Conservation (phyloP, 2,888 invertebrate genomes). For the Tuta absoluta region DNA sequence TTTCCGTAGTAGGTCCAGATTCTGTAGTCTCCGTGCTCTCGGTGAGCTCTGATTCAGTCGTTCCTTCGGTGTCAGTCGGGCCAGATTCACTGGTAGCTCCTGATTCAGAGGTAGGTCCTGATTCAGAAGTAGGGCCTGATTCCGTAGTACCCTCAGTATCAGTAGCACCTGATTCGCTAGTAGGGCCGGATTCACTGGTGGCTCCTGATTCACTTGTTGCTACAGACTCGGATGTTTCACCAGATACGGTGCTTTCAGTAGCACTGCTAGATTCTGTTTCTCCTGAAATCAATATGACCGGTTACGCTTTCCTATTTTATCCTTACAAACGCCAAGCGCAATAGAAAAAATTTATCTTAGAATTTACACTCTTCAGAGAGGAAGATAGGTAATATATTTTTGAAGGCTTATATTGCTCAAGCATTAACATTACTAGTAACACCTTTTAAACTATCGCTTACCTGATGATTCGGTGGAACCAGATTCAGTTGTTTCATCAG, state of each 20-base stretch:
- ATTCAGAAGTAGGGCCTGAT: slow-evolving; percentile 20
- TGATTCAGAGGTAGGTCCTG: slow-evolving; percentile 50
- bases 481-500: slow-evolving; percentile 12
- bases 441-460: not conserved
- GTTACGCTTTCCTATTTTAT: not conserved
- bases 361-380: too few relatives aligned
- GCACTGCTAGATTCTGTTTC: not conserved
- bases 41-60: slow-evolving; percentile 14
- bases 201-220: slow-evolving; percentile 14
- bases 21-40: slow-evolving; percentile 19
- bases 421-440: not conserved
- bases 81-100: slow-evolving; percentile 30
- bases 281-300: slow-evolving; percentile 31
- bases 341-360: too few relatives aligned
- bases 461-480: slow-evolving; percentile 23
- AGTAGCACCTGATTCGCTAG: slow-evolving; percentile 19
- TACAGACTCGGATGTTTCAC: not conserved
- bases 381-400: too few relatives aligned
- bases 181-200: slow-evolving; percentile 20
- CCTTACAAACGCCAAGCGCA: too few relatives aligned
- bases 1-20: slow-evolving; percentile 25
- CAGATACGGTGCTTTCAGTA: not conserved
- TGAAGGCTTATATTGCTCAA: not conserved
- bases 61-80: slow-evolving; percentile 18
- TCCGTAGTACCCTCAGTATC: slow-evolving; percentile 21